Conservation (phyloP, 1,140 invertebrate species). For the Drosophila orosa region DNA sequence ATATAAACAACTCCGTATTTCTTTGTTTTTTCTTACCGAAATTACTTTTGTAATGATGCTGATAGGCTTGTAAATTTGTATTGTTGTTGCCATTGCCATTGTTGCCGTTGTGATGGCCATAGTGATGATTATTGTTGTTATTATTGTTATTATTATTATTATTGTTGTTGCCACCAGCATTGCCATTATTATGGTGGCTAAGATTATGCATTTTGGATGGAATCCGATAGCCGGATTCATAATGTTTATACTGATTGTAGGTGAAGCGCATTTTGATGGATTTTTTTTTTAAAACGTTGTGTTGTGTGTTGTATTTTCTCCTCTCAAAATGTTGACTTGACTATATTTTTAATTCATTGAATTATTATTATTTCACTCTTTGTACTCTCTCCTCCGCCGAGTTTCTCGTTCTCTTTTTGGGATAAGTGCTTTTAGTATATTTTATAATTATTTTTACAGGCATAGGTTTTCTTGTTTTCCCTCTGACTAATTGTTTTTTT, state of each 20-base stretch:
- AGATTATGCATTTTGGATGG: slow-evolving; percentile 81
- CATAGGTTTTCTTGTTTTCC: slow-evolving; percentile 44
- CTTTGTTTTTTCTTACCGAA: slow-evolving; percentile 76
- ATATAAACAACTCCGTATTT: too few relatives aligned
- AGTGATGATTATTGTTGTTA: slow-evolving; percentile 33
- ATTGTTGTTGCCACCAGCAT: slow-evolving; percentile 33
- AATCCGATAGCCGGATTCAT: slow-evolving; percentile 82
- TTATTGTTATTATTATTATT: slow-evolving; percentile 38
- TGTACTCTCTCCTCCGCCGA: slow-evolving; percentile 31
- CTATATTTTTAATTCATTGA: slow-evolving; percentile 24
- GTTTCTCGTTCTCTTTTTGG: slow-evolving; percentile 29
- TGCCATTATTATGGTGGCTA: slow-evolving; percentile 54
- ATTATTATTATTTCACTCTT: slow-evolving; percentile 21
- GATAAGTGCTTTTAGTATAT: slow-evolving; percentile 38
- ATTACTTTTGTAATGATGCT: slow-evolving; percentile 80
- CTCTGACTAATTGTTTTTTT: slow-evolving; percentile 29
- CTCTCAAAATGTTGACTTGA: neutral
- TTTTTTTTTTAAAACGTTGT: neutral
- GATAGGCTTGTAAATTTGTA: slow-evolving; percentile 62
- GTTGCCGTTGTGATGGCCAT: slow-evolving; percentile 44
- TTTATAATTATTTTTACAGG: slow-evolving; percentile 34
- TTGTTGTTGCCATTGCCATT: slow-evolving; percentile 45
- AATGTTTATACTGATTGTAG: slow-evolving; percentile 83
- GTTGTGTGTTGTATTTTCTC: slow-evolving; percentile 1
- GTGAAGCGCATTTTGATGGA: slow-evolving; percentile 79